Base-by-base conservation (phyloP, 2,888 invertebrate species). In the Actias luna region DNA sequence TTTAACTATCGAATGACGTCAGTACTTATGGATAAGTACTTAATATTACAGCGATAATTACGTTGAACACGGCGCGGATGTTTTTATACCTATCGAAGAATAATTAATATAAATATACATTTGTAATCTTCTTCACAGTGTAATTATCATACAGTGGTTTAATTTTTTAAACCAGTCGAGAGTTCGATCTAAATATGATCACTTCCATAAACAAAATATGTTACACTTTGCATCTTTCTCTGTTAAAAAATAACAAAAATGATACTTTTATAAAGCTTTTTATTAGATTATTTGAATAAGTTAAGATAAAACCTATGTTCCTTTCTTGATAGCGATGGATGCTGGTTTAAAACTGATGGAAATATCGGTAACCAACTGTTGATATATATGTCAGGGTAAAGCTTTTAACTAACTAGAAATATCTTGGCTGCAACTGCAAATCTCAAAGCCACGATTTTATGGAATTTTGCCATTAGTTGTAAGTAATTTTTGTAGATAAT, bases 31-130 rank as follows among this genome's bases (percentile, higher is more conserved):
- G 29, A 27, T 55, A 55, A 55, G 55, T 55, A 55, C 29, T 55
- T 55, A 55, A 55, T 55, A 29, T 29, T n/a, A 55, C 29, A n/a
- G 29, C 55, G 55, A 55, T 55, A 55, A 55, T 55, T 55, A 55
- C 55, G 18, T 29, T 29, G 55, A 55, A 55, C 55, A 55, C 55
- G 29, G 55, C 55, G 16, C 55, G 55, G 55, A 55, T 55, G 55
- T 55, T 55, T 16, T 55, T 55, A 27, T 29, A 55, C 55, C 55
- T 29, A 55, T 55, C 10, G 29, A 29, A 55, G 55, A 55, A 29
- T 55, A 55, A 55, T 55, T 55, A 55, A 55, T 52, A 29, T 55
- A 55, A 55, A 55, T 29, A 55, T 55, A 55, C 29, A 55, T n/a
- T 29, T 55, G 29, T 55, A 55, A 29, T 55, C 55, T 16, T 29